A percentile compares a stretch with the other conserved stretches of the same genome.
Evolutionary conservation across 2,113 vertebrate genomes (phyloP).

Genomic region (Apeltes quadracus): DNA sequence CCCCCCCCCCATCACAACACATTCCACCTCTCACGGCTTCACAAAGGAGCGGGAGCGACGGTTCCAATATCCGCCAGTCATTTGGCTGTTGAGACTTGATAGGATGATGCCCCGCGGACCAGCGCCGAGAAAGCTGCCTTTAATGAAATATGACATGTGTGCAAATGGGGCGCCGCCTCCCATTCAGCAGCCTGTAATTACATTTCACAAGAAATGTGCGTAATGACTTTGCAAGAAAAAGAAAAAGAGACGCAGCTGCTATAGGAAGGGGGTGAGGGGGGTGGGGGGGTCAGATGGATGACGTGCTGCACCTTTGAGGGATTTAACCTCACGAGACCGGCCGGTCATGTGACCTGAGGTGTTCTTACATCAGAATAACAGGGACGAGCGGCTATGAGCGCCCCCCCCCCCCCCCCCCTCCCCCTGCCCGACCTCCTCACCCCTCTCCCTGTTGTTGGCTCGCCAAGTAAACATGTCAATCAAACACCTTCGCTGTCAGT

Average conservation of each 20-base stretch:
- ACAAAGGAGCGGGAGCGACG: conserved; percentile 55
- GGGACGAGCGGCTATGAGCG: background rate
- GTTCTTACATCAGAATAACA: conserved; percentile 28
- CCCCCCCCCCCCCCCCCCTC: background rate
- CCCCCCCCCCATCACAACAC: conserved; percentile 74
- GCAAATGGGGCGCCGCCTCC: conserved; percentile 95
- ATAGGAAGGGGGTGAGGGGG: conserved; percentile 21
- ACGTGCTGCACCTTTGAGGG: conserved; percentile 27
- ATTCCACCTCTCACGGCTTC: conserved; percentile 67
- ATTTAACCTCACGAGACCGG: conserved; percentile 28
- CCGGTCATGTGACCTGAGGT: background rate
- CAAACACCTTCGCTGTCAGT: conserved; percentile 28
- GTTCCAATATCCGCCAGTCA: conserved; percentile 91
- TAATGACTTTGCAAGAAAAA: conserved; percentile 72
- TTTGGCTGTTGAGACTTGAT: conserved; percentile 94
- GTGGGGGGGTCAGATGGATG: conserved; percentile 1
- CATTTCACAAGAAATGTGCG: conserved; percentile 96
- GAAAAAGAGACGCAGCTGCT: conserved; percentile 35
- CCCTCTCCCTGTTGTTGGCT: background rate
- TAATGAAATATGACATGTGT: conserved; percentile 99
- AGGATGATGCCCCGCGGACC: conserved; percentile 92
- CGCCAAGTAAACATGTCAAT: conserved; percentile 59
- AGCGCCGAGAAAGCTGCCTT: conserved; percentile 89
- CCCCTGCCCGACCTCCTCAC: too few relatives aligned
- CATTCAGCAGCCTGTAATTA: conserved; percentile 98